Evolutionary conservation across 2,113 vertebrate genomes (phyloP).

Genomic region (Leptobrachium leishanense): DNA sequence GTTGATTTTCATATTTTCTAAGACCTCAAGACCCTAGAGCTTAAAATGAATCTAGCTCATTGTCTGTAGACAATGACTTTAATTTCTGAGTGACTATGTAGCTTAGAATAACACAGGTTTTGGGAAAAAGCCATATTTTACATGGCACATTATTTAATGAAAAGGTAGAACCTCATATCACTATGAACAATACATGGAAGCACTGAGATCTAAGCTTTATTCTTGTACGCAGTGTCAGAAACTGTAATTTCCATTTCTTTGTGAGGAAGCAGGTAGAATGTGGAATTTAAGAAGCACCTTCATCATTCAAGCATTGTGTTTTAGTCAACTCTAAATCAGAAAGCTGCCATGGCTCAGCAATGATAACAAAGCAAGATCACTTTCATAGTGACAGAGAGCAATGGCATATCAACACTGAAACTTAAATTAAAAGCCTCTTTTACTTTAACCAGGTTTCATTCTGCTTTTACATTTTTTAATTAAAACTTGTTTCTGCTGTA

Average conservation of each 20-base stretch:
- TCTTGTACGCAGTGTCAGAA: conserved; percentile 39
- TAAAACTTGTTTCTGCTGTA: conserved; percentile 36
- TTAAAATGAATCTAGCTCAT: no score
- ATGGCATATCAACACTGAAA: conserved; percentile 69
- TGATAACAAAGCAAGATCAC: conserved; percentile 70
- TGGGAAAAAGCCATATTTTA: no score
- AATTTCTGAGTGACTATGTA: no score
- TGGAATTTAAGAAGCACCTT: conserved; percentile 54
- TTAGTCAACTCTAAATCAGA: conserved; percentile 63
- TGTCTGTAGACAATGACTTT: not conserved
- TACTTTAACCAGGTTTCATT: conserved; percentile 65
- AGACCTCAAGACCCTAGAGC: no score
- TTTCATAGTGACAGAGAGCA: conserved; percentile 66
- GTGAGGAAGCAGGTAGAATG: conserved; percentile 40
- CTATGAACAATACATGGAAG: conserved; percentile 36
- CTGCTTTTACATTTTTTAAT: conserved; percentile 52
- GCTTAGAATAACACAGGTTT: no score
- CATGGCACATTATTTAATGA: conserved; percentile 6
- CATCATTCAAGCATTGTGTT: conserved; percentile 66
- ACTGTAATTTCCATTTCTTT: conserved; percentile 44
- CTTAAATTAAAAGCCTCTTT: conserved; percentile 68
- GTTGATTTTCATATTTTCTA: no score
- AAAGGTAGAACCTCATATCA: conserved; percentile 28
- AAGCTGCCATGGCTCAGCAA: conserved; percentile 58
- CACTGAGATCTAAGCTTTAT: conserved; percentile 32